Evolutionary conservation across 1,140 invertebrate genomes (phyloP).

Genomic region (Drusus annulatus): DNA sequence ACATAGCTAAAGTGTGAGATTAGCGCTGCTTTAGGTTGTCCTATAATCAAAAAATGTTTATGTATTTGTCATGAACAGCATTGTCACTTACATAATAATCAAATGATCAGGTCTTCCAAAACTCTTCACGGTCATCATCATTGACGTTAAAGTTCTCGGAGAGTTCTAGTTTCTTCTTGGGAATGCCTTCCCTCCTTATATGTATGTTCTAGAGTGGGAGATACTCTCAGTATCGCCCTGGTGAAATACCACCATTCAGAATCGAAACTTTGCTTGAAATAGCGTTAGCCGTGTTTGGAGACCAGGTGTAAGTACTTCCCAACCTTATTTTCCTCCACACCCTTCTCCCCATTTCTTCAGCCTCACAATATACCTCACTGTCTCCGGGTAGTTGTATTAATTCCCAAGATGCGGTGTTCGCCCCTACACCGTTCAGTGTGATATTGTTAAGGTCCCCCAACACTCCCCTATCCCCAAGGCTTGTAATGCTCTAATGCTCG

Average conservation of each 20-base stretch:
- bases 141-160: not conserved
- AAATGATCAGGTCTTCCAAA: not conserved
- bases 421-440: too few relatives aligned
- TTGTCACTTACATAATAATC: not conserved
- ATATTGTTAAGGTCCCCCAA: not conserved
- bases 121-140: not conserved
- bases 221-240: too few relatives aligned
- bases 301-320: too few relatives aligned
- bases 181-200: not conserved
- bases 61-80: too few relatives aligned
- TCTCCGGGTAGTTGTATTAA: too few relatives aligned
- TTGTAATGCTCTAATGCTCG: not conserved
- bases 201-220: not conserved
- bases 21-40: constrained; percentile 83
- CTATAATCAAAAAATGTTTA: constrained; percentile 19
- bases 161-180: not conserved
- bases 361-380: too few relatives aligned
- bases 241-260: too few relatives aligned
- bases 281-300: too few relatives aligned
- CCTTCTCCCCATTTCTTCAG: too few relatives aligned
- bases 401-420: too few relatives aligned
- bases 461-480: not conserved
- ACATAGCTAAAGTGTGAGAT: constrained; percentile 84
- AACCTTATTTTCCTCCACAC: too few relatives aligned
- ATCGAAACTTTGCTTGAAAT: too few relatives aligned